Percentiles rank a stretch among this genome's conserved stretches.
phyloP scores from a whole-genome alignment of 2,113 vertebrate species.

The Colaptes auratus region DNA sequence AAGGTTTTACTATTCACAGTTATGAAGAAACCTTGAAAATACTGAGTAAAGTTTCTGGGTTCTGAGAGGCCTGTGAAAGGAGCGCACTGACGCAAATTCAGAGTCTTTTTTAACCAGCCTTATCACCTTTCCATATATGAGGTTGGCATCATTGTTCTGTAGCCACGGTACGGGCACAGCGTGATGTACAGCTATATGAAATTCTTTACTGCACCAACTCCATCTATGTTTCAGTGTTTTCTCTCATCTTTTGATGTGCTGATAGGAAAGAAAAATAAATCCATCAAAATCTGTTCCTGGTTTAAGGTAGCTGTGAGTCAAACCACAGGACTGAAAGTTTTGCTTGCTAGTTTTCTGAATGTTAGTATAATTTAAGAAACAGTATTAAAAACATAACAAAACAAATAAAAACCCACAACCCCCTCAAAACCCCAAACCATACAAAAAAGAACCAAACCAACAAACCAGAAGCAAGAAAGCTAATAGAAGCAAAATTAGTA shows the following conservation, averaged over 20 bases:
- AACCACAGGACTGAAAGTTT: background rate
- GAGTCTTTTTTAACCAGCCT: slow-evolving; percentile 19
- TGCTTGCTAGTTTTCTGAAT: background rate
- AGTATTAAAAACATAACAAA: background rate
- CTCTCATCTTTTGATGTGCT: background rate
- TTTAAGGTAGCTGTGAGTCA: background rate
- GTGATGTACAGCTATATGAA: background rate
- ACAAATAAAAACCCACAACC: too few species aligned
- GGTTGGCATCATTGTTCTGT: background rate
- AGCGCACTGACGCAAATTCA: background rate
- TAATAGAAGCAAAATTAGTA: background rate
- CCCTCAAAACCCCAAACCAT: too few species aligned
- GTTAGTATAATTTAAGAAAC: background rate
- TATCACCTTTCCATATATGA: background rate
- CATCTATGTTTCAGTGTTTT: background rate
- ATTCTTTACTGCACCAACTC: background rate
- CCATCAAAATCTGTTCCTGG: background rate
- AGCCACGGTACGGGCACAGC: background rate
- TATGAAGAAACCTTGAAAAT: slow-evolving; percentile 31
- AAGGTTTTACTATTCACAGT: background rate
- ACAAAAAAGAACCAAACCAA: background rate
- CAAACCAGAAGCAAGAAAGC: background rate
- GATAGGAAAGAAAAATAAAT: background rate
- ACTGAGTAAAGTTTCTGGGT: background rate
- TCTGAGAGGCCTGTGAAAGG: slow-evolving; percentile 16